Evolutionary conservation across 1,140 invertebrate genomes (phyloP), one percentile per base, ranked within the genome.

Genomic region (Chelonus insularis): DNA sequence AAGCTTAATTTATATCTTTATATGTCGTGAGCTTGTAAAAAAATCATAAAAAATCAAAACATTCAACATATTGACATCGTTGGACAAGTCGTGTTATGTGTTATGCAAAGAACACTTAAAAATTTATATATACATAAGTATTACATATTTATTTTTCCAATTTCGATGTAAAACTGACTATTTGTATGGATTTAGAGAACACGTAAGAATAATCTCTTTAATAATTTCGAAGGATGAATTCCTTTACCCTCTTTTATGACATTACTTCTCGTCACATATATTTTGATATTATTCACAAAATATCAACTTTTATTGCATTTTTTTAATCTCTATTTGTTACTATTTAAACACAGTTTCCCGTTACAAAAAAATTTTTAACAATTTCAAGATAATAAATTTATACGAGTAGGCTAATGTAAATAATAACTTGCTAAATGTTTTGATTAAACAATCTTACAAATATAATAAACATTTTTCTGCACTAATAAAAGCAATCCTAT

Each of bases 151-250:
- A 39, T 39, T 39, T 39, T 39, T 11, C 4, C 37, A 39, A 39
- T n/a, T 39, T 45, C 16, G 9, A 66, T 48, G 67, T 64, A 72
- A 74, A 77, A 75, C 68, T 65, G 51, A 62, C 73, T 57, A 73
- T 77, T 76, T 69, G 69, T 74, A 76, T 75, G 74, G 66, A 68
- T 62, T n/a, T 51, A 7, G 56, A 21, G 12, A 23, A 45, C n/a
- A 6, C 18, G 25, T 39, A 43, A 57, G 43, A 45, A 57, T 57
- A 45, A 23, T 34, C 29, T 43, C 23, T 16, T 47, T 57, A 36
- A 57, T 43, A 43, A 14, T 57, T 41, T 20, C 20, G 16, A 9
- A n/a, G 34, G 52, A 39, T 11, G 9, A 55, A 36, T 34, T 59
- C 34, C 23, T 50, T 59, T 58, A 21, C n/a, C n/a, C n/a, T n/a